Conservation (phyloP, 2,113 vertebrate species). For the Proteles cristata region DNA sequence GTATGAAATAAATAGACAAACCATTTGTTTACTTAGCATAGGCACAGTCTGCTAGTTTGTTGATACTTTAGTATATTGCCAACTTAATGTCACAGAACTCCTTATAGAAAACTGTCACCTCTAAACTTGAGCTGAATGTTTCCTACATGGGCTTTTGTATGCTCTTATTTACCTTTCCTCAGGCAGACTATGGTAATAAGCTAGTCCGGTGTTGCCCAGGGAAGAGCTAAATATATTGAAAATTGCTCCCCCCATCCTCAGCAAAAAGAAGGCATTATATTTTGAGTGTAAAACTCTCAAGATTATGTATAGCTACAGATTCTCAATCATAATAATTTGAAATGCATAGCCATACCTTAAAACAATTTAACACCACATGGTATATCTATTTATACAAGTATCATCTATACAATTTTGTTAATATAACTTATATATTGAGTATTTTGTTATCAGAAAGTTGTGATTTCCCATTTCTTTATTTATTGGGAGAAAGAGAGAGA, state of each 20-base stretch:
- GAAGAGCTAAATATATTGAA: not conserved
- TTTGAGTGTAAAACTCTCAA: not conserved
- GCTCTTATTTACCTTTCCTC: not conserved
- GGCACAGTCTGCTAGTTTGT: not conserved
- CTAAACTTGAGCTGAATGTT: not conserved
- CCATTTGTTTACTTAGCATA: not conserved
- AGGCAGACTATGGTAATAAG: not conserved
- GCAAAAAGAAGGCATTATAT: not conserved
- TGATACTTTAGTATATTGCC: not conserved
- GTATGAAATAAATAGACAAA: not conserved
- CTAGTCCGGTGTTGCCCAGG: not conserved
- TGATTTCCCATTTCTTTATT: not conserved
- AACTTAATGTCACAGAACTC: not conserved
- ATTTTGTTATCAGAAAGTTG: not conserved
- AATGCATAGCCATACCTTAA: conserved; percentile 7
- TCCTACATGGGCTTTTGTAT: not conserved
- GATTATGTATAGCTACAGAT: not conserved
- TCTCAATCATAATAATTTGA: not conserved
- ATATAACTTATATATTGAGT: not conserved
- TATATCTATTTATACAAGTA: not conserved
- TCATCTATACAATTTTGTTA: not conserved
- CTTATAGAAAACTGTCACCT: not conserved
- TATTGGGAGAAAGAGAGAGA: no score
- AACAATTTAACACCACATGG: not conserved
- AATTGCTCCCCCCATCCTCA: not conserved